These are phyloP conservation scores for Enteromius argenteus DNA, from an alignment of 2,797 vertebrate genomes.

Conservation along the genomic window DNA sequence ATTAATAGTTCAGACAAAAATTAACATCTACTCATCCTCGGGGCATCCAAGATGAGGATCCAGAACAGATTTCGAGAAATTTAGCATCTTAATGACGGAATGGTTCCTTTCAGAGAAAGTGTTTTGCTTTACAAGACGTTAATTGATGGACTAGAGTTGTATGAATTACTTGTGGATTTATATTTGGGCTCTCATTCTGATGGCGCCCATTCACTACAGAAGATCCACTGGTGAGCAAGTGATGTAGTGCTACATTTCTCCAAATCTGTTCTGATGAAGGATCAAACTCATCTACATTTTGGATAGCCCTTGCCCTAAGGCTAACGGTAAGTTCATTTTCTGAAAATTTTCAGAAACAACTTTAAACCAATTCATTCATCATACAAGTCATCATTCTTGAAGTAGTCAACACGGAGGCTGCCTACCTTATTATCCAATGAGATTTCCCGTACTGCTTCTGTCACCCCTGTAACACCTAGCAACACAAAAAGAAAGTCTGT, in stretches of 20 bases:
- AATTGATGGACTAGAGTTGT: neutral
- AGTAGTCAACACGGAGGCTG: neutral
- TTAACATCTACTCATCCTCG: neutral
- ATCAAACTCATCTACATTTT: neutral
- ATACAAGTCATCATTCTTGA: neutral
- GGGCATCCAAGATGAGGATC: neutral
- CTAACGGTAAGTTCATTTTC: neutral
- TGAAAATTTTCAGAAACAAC: neutral
- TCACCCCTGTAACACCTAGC: slow-evolving; percentile 84
- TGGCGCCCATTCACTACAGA: neutral
- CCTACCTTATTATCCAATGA: slow-evolving; percentile 95
- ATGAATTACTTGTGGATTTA: neutral
- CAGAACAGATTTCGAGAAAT: neutral
- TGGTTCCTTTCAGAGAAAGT: neutral
- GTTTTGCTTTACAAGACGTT: neutral
- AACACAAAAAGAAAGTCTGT: neutral
- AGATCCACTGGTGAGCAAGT: neutral
- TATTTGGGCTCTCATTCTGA: neutral
- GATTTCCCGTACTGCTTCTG: slow-evolving; percentile 91
- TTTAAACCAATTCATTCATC: neutral
- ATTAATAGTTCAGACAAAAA: neutral
- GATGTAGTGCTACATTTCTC: neutral
- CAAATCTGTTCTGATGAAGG: neutral
- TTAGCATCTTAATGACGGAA: neutral
- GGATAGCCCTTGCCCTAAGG: neutral